Evolutionary conservation across 2,113 vertebrate genomes (phyloP).

Genomic region (Oryzias curvinotus): DNA sequence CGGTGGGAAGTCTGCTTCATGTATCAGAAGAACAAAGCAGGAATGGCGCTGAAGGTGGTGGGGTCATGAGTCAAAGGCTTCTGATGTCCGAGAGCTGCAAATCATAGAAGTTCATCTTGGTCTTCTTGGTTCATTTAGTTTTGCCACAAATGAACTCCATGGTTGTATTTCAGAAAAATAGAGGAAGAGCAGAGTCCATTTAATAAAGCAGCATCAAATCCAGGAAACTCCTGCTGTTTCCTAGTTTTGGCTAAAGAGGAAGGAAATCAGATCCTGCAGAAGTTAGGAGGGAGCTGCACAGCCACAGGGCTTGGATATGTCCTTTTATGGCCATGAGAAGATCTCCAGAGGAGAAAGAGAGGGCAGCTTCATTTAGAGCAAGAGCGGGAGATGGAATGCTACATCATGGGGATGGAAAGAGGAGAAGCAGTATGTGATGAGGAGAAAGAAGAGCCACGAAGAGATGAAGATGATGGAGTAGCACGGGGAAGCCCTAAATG

Average conservation of each 20-base stretch:
- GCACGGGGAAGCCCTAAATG: neutral
- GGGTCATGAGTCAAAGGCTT: too few relatives aligned
- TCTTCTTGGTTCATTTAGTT: too few relatives aligned
- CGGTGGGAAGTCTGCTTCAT: too few relatives aligned
- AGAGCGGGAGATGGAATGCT: neutral
- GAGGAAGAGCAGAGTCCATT: too few relatives aligned
- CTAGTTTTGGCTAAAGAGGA: neutral
- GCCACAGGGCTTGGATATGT: slow-evolving; percentile 46
- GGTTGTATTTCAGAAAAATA: too few relatives aligned
- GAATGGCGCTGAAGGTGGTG: too few relatives aligned
- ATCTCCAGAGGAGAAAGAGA: slow-evolving; percentile 30
- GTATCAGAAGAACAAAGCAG: too few relatives aligned
- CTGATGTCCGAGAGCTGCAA: too few relatives aligned
- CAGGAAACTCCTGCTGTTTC: too few relatives aligned
- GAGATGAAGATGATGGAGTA: neutral
- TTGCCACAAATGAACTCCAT: too few relatives aligned
- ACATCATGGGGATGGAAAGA: slow-evolving; percentile 1
- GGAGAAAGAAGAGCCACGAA: neutral
- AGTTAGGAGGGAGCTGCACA: slow-evolving; percentile 19
- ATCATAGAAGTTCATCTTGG: too few relatives aligned
- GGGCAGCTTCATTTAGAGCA: slow-evolving; percentile 44
- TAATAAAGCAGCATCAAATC: too few relatives aligned
- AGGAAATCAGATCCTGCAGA: neutral
- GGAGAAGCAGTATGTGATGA: slow-evolving; percentile 3
- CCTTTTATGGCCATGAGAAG: slow-evolving; percentile 76